Evolutionary conservation across 2,888 invertebrate genomes (phyloP).

Genomic region (Trissonchulus latispiculum): DNA sequence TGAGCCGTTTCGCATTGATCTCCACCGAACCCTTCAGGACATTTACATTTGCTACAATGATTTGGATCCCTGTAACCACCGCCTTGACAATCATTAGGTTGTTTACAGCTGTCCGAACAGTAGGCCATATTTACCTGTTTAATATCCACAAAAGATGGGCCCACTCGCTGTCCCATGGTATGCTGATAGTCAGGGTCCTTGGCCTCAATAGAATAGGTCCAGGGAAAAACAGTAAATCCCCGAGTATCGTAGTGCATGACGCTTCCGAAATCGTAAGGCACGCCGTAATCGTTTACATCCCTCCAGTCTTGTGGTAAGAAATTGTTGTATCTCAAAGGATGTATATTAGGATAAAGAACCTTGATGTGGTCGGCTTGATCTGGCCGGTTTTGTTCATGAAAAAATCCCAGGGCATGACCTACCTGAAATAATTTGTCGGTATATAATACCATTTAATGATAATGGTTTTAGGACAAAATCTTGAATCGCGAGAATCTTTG

Average conservation of each 20-base stretch:
- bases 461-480: too few species aligned
- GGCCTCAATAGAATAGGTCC: slow-evolving; percentile 14
- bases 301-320: not conserved
- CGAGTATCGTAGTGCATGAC: slow-evolving; percentile 40
- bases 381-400: slow-evolving; percentile 14
- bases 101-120: slow-evolving; percentile 12
- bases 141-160: slow-evolving; percentile 39
- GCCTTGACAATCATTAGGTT: slow-evolving; percentile 24
- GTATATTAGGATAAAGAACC: slow-evolving; percentile 2
- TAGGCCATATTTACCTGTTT: slow-evolving; percentile 22
- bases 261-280: slow-evolving; percentile 23
- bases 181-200: slow-evolving; percentile 11
- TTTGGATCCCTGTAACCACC: slow-evolving; percentile 40
- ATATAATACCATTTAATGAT: too few species aligned
- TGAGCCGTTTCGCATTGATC: slow-evolving; percentile 33
- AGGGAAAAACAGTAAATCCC: slow-evolving; percentile 12
- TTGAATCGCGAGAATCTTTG: too few species aligned
- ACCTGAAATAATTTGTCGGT: not conserved
- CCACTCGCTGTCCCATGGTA: slow-evolving; percentile 35
- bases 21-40: slow-evolving; percentile 38
- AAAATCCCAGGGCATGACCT: slow-evolving; percentile 36
- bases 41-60: slow-evolving; percentile 35
- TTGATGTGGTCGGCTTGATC: not conserved
- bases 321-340: slow-evolving; percentile 14
- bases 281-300: slow-evolving; percentile 11